Evolutionary conservation across 2,797 vertebrate species (phyloP).

Genomic region (Mormyrops boulengeri): DNA sequence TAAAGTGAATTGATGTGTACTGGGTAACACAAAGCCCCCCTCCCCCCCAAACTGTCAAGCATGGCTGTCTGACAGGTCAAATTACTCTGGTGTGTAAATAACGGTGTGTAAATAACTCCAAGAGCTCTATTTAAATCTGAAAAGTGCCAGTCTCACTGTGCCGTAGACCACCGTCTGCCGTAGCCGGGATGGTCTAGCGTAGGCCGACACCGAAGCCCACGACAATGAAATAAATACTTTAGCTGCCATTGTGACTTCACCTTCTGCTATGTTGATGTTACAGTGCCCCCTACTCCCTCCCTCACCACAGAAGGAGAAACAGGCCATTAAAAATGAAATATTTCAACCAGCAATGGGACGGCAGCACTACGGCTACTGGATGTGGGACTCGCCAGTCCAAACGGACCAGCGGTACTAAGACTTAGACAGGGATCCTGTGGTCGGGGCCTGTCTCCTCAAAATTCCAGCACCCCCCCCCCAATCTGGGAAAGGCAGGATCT

Average conservation of each 20-base stretch:
- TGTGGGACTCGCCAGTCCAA: not conserved
- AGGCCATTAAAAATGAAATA: slow-evolving; percentile 1
- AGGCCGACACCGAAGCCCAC: slow-evolving; percentile 19
- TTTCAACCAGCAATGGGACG: not conserved
- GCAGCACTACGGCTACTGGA: not conserved
- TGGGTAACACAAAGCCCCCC: slow-evolving; percentile 53
- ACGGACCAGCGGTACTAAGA: not conserved
- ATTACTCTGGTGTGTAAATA: slow-evolving; percentile 49
- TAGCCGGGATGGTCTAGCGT: slow-evolving; percentile 17
- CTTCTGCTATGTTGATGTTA: slow-evolving; percentile 9
- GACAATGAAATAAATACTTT: not conserved
- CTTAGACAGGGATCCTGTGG: not conserved
- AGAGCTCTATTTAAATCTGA: slow-evolving; percentile 31
- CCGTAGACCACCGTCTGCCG: slow-evolving; percentile 20
- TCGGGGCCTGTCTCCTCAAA: not conserved
- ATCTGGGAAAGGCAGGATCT: not conserved
- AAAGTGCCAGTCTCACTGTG: slow-evolving; percentile 31
- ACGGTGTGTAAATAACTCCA: slow-evolving; percentile 37
- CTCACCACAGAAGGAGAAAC: not conserved
- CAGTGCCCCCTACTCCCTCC: not conserved
- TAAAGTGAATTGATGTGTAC: slow-evolving; percentile 54
- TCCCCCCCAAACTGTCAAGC: slow-evolving; percentile 44
- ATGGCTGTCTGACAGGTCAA: slow-evolving; percentile 56
- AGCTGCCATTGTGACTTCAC: not conserved
- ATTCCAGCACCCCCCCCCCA: not conserved